Evolutionary conservation across 2,797 vertebrate species (phyloP).

Genomic region (Brotogeris chrysoptera): DNA sequence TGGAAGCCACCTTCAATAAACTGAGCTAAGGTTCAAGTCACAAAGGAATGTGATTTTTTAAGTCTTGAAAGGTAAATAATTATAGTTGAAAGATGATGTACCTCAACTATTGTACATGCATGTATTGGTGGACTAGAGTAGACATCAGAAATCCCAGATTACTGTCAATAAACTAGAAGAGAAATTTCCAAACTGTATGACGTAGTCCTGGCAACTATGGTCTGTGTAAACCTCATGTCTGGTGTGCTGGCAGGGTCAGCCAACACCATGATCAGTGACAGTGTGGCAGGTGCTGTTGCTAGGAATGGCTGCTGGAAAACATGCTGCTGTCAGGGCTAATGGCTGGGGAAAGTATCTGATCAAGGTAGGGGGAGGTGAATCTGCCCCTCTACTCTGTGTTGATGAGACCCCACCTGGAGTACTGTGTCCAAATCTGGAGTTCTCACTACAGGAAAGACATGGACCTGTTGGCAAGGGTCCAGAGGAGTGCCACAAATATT

Average conservation of each 20-base stretch:
- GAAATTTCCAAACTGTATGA: background rate
- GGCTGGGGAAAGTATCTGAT: background rate
- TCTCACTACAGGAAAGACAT: background rate
- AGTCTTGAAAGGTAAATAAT: background rate
- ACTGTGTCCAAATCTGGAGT: background rate
- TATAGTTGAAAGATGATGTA: background rate
- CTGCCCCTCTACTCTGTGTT: background rate
- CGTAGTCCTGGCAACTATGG: background rate
- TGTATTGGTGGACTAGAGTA: background rate
- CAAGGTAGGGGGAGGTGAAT: background rate
- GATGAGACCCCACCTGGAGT: background rate
- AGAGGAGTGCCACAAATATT: background rate
- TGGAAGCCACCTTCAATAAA: background rate
- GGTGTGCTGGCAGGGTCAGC: background rate
- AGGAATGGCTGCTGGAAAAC: background rate
- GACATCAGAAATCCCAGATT: background rate
- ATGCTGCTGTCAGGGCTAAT: background rate
- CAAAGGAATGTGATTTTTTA: background rate
- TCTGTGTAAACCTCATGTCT: background rate
- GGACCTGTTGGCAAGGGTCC: background rate
- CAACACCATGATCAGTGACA: background rate
- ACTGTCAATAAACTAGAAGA: background rate
- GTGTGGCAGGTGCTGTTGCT: background rate
- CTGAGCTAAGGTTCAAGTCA: background rate
- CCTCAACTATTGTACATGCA: background rate